Conservation (phyloP, 2,888 invertebrate genomes). For the Trissolcus japonicus region DNA sequence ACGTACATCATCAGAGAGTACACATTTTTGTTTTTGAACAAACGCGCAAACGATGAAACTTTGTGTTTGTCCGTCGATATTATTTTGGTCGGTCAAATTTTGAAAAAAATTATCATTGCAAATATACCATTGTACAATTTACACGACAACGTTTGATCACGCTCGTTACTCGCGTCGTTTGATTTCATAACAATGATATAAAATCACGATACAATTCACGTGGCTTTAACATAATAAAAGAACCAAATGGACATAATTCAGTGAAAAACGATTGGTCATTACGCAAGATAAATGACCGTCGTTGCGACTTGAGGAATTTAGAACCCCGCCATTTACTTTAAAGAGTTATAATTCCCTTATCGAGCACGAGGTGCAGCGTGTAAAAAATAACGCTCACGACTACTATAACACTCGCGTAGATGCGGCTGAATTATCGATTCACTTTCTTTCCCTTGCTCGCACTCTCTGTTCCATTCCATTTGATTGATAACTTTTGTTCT, state of each 20-base stretch:
- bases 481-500: too few relatives aligned
- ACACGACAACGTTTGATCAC: conserved; percentile 3
- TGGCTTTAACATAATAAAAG: not conserved
- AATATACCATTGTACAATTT: not conserved
- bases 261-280: conserved; percentile 18
- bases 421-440: too few relatives aligned
- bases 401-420: not conserved
- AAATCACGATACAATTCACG: not conserved
- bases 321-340: conserved; percentile 11
- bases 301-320: conserved; percentile 3
- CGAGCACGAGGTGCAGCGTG: not conserved
- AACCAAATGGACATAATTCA: not conserved
- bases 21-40: not conserved
- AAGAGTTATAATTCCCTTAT: conserved; percentile 29
- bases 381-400: conserved; percentile 12
- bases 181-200: not conserved
- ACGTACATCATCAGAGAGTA: conserved; percentile 4
- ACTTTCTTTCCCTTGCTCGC: too few relatives aligned
- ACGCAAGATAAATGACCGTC: not conserved
- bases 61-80: conserved; percentile 5
- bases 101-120: not conserved
- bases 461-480: too few relatives aligned
- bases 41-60: not conserved
- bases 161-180: not conserved
- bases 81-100: conserved; percentile 7